Base-by-base conservation (phyloP, 92 coral and sea anemone species). In the Umimayanthus kanabou region DNA sequence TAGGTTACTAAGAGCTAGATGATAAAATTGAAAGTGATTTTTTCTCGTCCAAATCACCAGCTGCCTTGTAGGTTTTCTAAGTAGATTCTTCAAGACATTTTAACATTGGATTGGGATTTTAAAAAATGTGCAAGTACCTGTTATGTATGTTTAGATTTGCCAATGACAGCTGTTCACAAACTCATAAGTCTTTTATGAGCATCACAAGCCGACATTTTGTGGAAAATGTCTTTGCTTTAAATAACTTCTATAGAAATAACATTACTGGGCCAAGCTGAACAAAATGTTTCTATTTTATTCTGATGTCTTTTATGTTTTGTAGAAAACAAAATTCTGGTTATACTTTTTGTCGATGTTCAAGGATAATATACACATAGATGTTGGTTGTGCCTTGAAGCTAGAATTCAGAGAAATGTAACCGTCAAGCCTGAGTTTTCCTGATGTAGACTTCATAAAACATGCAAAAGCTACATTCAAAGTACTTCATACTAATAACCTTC, bases 101-200 rank as follows among this genome's bases (percentile, higher is more conserved):
- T 61, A 29, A 26, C 9, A 28, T 29, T 5, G 7, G 20, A 26
- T 49, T 57, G 39, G 53, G 39, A 58, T 61, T 49, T 79, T 23
- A 61, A 79, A 49, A 50, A 82, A 82, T 82, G 77, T 83, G 65
- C 64, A 45, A 83, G 78, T 83, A 83, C 87, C 87, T 83, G 87
- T 70, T 67, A 37, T 61, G 23, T 11, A 53, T 70, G 87, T 70
- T 70, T 70, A 70, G 66, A 47, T 83, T 83, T 83, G 66, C 28
- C 77, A 47, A 80, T 80, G 87, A 45, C 87, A 83, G 87, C 87
- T 83, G 87, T 83, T 72, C 42, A 70, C 39, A n/a, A 30, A 30
- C 87, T 83, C 87, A 83, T 83, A 69, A 83, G 87, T 69, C 77
- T 67, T 83, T 83, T 65, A 83, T 83, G 87, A 83, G 87, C 87